phyloP scores from a whole-genome alignment of 2,888 invertebrate genomes.

The Venusia cambrica region DNA sequence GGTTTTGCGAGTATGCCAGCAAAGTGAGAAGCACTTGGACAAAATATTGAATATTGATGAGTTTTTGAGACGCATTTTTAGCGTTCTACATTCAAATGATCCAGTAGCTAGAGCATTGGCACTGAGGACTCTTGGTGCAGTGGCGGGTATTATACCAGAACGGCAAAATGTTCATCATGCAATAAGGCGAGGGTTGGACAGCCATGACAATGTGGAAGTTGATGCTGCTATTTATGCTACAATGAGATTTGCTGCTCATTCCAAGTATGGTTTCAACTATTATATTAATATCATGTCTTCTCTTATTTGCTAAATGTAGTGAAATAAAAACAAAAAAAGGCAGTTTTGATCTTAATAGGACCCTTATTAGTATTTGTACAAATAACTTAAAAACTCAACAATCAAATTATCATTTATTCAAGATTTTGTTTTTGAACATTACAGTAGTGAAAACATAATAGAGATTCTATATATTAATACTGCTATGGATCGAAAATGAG shows the following conservation, averaged over 20 bases:
- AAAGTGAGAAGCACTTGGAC: conserved; percentile 97
- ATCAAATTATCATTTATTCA: too few species aligned
- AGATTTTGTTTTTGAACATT: too few species aligned
- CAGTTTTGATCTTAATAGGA: too few species aligned
- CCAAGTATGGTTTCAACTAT: too few species aligned
- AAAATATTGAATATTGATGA: conserved; percentile 98
- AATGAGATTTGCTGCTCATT: conserved; percentile 96
- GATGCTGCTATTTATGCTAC: conserved; percentile 98
- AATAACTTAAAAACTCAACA: too few species aligned
- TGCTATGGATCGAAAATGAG: too few species aligned
- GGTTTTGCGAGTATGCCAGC: conserved; percentile 95
- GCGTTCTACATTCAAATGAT: conserved; percentile 98
- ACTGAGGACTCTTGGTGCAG: conserved; percentile 93
- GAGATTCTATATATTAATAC: too few species aligned
- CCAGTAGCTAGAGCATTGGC: conserved; percentile 96
- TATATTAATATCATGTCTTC: too few species aligned
- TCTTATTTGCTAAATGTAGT: too few species aligned
- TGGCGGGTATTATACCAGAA: conserved; percentile 96
- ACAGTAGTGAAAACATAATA: too few species aligned
- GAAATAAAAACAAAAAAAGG: too few species aligned
- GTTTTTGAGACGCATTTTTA: conserved; percentile 90
- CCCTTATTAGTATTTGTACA: too few species aligned
- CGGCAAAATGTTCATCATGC: conserved; percentile 97
- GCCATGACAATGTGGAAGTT: conserved; percentile 97
- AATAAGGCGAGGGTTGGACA: conserved; percentile 94